phyloP scores from a whole-genome alignment of 2,113 vertebrate species.

The Halichoeres trimaculatus region DNA sequence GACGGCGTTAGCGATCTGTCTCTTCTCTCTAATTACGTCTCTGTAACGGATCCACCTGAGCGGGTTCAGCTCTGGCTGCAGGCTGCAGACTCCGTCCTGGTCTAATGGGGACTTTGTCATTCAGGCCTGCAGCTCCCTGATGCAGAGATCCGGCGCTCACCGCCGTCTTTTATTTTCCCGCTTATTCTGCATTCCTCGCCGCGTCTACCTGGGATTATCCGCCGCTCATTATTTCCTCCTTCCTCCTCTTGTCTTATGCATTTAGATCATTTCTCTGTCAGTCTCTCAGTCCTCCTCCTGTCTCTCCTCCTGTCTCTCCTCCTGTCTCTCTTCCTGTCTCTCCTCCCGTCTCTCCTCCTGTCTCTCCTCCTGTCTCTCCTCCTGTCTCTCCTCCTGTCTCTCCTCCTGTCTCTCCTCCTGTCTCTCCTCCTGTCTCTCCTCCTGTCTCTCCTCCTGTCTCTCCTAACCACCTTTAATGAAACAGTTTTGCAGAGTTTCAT shows the following conservation, averaged over 20 bases:
- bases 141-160: slow-evolving; percentile 45
- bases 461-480: too few relatives aligned
- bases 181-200: slow-evolving; percentile 29
- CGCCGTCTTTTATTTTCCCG: slow-evolving; percentile 21
- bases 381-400: too few relatives aligned
- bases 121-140: slow-evolving; percentile 64
- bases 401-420: too few relatives aligned
- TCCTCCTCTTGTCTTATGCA: slow-evolving; percentile 9
- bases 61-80: slow-evolving; percentile 39
- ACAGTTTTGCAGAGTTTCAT: slow-evolving; percentile 1
- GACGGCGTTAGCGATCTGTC: too few relatives aligned
- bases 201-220: slow-evolving; percentile 45
- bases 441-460: slow-evolving; percentile 22
- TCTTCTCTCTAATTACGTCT: slow-evolving; percentile 52
- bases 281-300: background rate
- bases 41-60: slow-evolving; percentile 67
- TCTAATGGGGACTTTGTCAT: slow-evolving; percentile 73
- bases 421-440: too few relatives aligned
- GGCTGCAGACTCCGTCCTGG: slow-evolving; percentile 65
- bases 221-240: slow-evolving; percentile 44
- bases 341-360: too few relatives aligned
- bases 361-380: too few relatives aligned
- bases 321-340: too few relatives aligned
- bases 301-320: too few relatives aligned
- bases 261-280: slow-evolving; percentile 40